Evolutionary conservation across 1,140 invertebrate genomes (phyloP).

Genomic region (Coptotermes formosanus): DNA sequence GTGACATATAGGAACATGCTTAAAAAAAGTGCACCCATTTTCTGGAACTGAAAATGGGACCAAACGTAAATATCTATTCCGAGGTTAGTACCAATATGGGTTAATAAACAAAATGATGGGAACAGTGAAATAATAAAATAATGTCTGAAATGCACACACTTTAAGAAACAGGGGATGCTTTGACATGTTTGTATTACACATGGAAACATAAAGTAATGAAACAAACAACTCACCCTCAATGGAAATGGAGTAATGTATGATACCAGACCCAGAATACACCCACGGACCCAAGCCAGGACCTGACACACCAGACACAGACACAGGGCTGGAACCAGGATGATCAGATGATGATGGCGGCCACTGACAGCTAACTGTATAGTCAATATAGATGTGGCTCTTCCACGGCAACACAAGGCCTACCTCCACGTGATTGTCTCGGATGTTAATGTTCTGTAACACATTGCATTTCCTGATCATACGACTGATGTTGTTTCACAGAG

Average conservation of each 20-base stretch:
- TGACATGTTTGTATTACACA: too few species aligned
- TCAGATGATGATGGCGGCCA: constrained; percentile 58
- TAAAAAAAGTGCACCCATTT: too few species aligned
- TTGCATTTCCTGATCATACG: too few species aligned
- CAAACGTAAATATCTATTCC: too few species aligned
- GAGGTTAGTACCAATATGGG: too few species aligned
- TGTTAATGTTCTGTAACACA: constrained; percentile 48
- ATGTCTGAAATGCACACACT: too few species aligned
- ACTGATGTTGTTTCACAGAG: too few species aligned
- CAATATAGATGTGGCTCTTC: constrained; percentile 72
- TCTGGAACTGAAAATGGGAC: too few species aligned
- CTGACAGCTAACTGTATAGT: constrained; percentile 62
- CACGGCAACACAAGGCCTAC: constrained; percentile 69
- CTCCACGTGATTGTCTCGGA: constrained; percentile 61
- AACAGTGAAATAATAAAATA: too few species aligned
- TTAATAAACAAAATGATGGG: too few species aligned
- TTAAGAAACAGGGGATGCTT: too few species aligned
- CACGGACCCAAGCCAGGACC: neutral
- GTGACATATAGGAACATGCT: too few species aligned
- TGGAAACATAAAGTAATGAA: neutral
- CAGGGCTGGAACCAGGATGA: neutral
- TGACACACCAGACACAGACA: neutral
- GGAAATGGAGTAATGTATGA: constrained; percentile 57
- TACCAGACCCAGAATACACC: constrained; percentile 14
- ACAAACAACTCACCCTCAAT: constrained; percentile 55